These are phyloP conservation scores for Meloidogyne floridensis DNA, from an alignment of 1,140 invertebrate species.

Conservation along the genomic window DNA sequence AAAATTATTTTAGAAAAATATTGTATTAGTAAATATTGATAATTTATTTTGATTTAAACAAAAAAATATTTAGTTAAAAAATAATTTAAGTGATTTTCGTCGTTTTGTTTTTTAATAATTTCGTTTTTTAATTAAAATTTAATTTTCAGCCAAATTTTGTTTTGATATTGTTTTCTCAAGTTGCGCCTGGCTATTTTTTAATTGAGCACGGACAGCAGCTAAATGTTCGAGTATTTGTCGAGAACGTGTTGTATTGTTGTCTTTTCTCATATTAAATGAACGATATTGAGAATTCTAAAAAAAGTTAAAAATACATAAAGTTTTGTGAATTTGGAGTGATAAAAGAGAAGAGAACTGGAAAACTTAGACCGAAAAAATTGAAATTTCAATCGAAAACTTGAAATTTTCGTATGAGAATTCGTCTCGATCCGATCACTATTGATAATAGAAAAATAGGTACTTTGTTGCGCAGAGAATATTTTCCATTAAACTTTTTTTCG, in stretches of 20 bases:
- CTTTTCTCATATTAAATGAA: constrained; percentile 47
- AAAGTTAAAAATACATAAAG: neutral
- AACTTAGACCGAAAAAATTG: no score
- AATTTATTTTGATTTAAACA: no score
- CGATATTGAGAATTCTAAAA: constrained; percentile 49
- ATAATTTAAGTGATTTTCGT: constrained; percentile 7
- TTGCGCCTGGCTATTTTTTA: constrained; percentile 46
- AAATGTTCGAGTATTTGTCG: constrained; percentile 49
- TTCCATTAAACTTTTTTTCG: no score
- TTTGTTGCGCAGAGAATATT: no score
- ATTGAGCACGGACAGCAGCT: constrained; percentile 42
- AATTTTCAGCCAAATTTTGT: constrained; percentile 35
- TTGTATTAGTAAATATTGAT: no score
- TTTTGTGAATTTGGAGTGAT: no score
- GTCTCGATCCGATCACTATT: no score
- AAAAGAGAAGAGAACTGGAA: no score
- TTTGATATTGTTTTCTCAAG: constrained; percentile 45
- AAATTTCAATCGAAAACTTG: no score
- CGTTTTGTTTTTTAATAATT: neutral
- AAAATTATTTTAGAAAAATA: no score
- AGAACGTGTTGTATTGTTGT: constrained; percentile 43
- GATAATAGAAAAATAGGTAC: no score
- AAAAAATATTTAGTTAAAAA: neutral
- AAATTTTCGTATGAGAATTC: no score
- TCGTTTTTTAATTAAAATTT: neutral